Base-by-base conservation (phyloP, 1,140 invertebrate genomes). In the Trinorchestia longiramus region DNA sequence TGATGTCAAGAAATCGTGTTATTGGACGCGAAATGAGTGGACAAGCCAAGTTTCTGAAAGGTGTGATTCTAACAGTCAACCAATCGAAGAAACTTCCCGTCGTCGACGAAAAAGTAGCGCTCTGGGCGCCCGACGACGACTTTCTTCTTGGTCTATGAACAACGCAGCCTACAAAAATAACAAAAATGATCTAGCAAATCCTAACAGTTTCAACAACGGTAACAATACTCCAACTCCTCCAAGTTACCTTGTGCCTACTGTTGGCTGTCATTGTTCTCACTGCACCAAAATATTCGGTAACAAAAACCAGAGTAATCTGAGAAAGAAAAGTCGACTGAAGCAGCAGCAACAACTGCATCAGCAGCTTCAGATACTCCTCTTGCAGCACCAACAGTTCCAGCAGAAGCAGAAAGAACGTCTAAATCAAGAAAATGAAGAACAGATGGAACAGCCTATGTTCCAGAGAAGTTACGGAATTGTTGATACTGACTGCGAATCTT, bases 321-420 rank as follows among this genome's bases (percentile, higher is more conserved):
- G 92, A 44, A 94, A 94, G 43, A 94, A 94, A 43, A 94, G 92
- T 94, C 92, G 92, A 17, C 15, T 47, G 43, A 94, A 94, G 40
- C 92, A 45, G 44, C 92, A 94, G 44, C 92, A 94, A 44, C 92
- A 94, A 36, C 92, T 94, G 92, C 92, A 94, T 28, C 92, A 94
- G 43, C 92, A 94, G 44, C 44, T 94, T 4, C 92, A 94, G 92
- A 15, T 43, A n/a, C 44, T 94, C 15, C 92, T 94, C 36, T n/a
- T 94, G 19, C 92, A 94, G 44, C 92, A 94, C 8, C 92, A 94
- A 47, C 92, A 94, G 40, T 28, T 94, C 40, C 92, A 94, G 44
- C 92, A 94, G 36, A 42, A 94, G 92, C 92, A 94, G 47, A 42
- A 94, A n/a, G 92, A 94, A 45, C 92, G 92, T 28, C 43, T 94